A percentile compares a stretch with the other conserved stretches of the same genome.
phyloP scores from a whole-genome alignment of 2,113 vertebrate genomes.

The Panthera tigris region DNA sequence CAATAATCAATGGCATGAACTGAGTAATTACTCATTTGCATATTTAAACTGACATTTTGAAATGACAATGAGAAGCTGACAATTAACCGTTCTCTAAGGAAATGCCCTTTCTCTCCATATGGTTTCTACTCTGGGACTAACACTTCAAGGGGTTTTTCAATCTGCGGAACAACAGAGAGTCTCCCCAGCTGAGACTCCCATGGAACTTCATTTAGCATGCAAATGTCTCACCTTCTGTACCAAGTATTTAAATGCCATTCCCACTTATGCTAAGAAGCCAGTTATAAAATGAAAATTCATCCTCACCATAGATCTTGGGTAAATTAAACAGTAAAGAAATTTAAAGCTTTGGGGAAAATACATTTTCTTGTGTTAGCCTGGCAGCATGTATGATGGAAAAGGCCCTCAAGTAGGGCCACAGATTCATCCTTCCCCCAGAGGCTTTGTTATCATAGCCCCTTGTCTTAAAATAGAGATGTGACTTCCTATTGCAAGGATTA shows the following conservation, averaged over 20 bases:
- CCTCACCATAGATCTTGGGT: not conserved
- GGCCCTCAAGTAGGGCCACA: not conserved
- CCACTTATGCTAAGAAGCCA: slow-evolving; percentile 27
- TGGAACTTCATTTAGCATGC: slow-evolving; percentile 76
- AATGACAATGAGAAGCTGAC: slow-evolving; percentile 64
- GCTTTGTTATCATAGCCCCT: not conserved
- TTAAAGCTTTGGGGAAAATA: not conserved
- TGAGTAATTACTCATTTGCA: slow-evolving; percentile 64
- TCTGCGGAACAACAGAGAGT: slow-evolving; percentile 67
- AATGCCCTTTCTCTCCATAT: slow-evolving; percentile 74
- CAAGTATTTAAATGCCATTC: slow-evolving; percentile 48
- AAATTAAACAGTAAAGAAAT: slow-evolving; percentile 41
- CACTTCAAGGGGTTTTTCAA: slow-evolving; percentile 76
- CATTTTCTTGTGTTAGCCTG: not conserved
- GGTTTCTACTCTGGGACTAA: slow-evolving; percentile 63
- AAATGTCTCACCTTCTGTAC: slow-evolving; percentile 66
- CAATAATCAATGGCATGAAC: not conserved
- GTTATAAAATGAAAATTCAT: slow-evolving; percentile 48
- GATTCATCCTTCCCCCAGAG: not conserved
- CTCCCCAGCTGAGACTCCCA: slow-evolving; percentile 74
- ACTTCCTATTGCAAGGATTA: slow-evolving; percentile 3
- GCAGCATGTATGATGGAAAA: not conserved
- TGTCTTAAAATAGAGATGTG: slow-evolving; percentile 11
- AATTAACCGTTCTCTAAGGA: slow-evolving; percentile 66
- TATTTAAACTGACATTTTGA: slow-evolving; percentile 72